Conservation (phyloP, 2,113 vertebrate genomes). For the Gracilinanus agilis region DNA sequence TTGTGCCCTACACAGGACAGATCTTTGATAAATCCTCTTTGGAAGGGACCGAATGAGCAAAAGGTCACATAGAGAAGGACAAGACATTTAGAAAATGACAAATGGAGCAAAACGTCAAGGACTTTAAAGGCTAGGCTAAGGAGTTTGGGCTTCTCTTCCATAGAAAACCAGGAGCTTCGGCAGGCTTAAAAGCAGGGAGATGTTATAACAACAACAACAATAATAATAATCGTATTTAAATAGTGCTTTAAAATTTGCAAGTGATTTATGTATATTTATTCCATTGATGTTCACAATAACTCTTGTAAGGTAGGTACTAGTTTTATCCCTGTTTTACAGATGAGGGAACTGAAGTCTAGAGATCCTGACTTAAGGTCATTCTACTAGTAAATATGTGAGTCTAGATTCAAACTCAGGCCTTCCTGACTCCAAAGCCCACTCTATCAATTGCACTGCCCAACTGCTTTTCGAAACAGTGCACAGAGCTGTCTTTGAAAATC, state of each 20-base stretch:
- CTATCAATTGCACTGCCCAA: not conserved
- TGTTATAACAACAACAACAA: not conserved
- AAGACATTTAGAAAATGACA: not conserved
- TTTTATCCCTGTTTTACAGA: not conserved
- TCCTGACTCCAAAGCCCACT: too few relatives aligned
- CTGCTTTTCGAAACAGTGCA: not conserved
- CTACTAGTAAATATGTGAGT: not conserved
- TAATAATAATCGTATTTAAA: not conserved
- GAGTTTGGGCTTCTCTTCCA: not conserved
- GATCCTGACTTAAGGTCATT: not conserved
- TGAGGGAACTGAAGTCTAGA: not conserved
- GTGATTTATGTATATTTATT: not conserved
- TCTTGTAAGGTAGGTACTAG: not conserved
- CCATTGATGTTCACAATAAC: not conserved
- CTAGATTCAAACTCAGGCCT: not conserved
- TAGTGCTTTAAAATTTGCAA: not conserved
- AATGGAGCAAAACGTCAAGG: not conserved
- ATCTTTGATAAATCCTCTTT: not conserved
- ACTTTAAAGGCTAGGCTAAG: not conserved
- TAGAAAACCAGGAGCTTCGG: not conserved
- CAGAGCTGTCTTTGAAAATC: not conserved
- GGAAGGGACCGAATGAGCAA: not conserved
- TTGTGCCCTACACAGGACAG: not conserved
- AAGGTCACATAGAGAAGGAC: not conserved
- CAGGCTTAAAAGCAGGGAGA: not conserved